Evolutionary conservation across 37 sponge, comb jelly and placozoan genomes (phyloP).

Genomic region (Agelas oroides): DNA sequence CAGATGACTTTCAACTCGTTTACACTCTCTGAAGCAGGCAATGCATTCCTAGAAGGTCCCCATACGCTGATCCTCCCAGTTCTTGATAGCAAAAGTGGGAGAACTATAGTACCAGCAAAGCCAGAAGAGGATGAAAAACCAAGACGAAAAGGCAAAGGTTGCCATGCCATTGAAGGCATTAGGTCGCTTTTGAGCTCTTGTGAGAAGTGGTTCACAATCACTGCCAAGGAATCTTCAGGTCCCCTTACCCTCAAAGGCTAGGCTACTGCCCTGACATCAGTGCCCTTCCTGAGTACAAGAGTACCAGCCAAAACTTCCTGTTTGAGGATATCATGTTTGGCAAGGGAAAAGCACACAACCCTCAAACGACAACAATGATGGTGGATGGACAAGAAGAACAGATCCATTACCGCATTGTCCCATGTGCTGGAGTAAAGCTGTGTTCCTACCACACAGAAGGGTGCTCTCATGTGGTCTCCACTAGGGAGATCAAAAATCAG

Average conservation of each 20-base stretch:
- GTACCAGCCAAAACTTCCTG: slow-evolving; percentile 1
- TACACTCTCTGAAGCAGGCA: slow-evolving; percentile 12
- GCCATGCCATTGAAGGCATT: background rate
- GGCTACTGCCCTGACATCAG: slow-evolving; percentile 18
- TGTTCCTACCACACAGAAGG: slow-evolving; percentile 7
- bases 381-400: slow-evolving; percentile 3
- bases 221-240: slow-evolving; percentile 2
- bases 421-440: slow-evolving; percentile 30
- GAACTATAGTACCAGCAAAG: too few species aligned
- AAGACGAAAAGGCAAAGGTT: too few species aligned
- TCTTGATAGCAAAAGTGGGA: too few species aligned
- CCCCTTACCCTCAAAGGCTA: slow-evolving; percentile 4
- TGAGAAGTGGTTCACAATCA: slow-evolving; percentile 25
- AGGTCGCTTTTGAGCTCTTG: background rate
- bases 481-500: background rate
- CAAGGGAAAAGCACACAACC: slow-evolving; percentile 5
- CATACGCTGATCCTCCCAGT: too few species aligned
- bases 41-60: background rate
- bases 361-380: background rate
- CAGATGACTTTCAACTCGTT: slow-evolving; percentile 1
- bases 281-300: slow-evolving; percentile 8
- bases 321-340: slow-evolving; percentile 15
- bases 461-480: background rate
- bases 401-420: slow-evolving; percentile 15
- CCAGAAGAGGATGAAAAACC: too few species aligned